A percentile compares a stretch with the other conserved stretches of the same genome.
phyloP scores from a whole-genome alignment of 2,797 vertebrate species.

The Eulemur mongoz region DNA sequence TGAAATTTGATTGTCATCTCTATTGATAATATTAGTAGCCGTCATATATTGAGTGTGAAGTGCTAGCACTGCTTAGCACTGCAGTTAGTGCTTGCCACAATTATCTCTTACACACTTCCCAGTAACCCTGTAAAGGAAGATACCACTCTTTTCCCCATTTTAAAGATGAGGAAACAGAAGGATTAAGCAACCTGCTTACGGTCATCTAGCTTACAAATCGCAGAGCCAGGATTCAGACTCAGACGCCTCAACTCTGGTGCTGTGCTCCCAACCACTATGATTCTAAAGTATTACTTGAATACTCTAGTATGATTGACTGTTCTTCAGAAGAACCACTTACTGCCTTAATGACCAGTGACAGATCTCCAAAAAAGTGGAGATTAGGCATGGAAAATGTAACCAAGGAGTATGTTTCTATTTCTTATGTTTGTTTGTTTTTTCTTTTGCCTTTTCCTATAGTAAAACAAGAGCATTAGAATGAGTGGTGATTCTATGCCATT shows the following conservation, averaged over 20 bases:
- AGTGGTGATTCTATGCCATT: background rate
- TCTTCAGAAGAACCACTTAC: background rate
- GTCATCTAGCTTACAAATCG: background rate
- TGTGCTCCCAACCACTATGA: background rate
- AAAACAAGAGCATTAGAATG: constrained; percentile 33
- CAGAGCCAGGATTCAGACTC: background rate
- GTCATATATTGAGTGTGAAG: background rate
- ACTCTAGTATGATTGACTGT: background rate
- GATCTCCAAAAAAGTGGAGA: background rate
- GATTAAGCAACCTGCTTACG: background rate
- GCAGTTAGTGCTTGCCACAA: background rate
- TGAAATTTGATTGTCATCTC: background rate
- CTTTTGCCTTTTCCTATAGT: background rate
- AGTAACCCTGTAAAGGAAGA: background rate
- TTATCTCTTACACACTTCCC: background rate
- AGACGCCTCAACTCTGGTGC: background rate
- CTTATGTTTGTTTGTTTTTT: background rate
- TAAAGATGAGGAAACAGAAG: background rate
- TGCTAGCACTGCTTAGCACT: background rate
- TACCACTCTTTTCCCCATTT: background rate
- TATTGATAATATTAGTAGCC: background rate
- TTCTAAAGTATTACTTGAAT: background rate
- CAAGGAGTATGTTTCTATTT: background rate
- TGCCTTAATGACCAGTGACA: background rate
- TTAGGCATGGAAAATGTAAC: background rate